Conservation (phyloP, 2,113 vertebrate genomes). For the Percina caprodes region DNA sequence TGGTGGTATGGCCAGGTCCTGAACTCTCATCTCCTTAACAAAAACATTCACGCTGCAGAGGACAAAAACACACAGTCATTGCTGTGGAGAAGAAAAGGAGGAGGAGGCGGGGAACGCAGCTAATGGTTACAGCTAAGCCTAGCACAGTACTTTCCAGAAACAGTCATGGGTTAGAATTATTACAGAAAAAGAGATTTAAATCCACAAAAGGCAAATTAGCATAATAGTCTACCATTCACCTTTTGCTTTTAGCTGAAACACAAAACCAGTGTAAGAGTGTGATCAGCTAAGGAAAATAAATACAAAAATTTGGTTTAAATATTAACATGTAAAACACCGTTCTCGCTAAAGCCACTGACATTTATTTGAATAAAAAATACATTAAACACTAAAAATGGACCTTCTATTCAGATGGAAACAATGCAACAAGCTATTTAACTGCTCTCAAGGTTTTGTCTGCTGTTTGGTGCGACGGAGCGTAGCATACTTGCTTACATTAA, state of each 20-base stretch:
- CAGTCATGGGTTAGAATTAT: constrained; percentile 46
- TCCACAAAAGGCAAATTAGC: constrained; percentile 42
- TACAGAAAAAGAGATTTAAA: constrained; percentile 21
- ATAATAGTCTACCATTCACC: constrained; percentile 45
- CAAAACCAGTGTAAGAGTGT: constrained; percentile 13
- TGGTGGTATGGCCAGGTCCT: constrained; percentile 80
- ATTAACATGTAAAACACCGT: constrained; percentile 20
- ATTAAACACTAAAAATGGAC: constrained; percentile 12
- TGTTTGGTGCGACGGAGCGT: constrained; percentile 36
- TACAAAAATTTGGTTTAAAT: background rate
- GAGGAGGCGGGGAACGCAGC: constrained; percentile 14
- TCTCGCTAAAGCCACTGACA: constrained; percentile 7
- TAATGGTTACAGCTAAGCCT: constrained; percentile 60
- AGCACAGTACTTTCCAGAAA: constrained; percentile 42
- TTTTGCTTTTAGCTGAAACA: constrained; percentile 23
- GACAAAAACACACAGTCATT: constrained; percentile 77
- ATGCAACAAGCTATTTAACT: constrained; percentile 2
- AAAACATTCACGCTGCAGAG: constrained; percentile 81
- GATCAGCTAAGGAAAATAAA: constrained; percentile 24
- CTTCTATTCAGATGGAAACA: constrained; percentile 34
- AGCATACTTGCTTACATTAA: constrained; percentile 15
- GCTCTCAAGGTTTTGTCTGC: constrained; percentile 15
- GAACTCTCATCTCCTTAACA: constrained; percentile 84
- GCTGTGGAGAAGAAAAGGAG: constrained; percentile 57
- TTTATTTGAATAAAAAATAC: constrained; percentile 37